These are phyloP conservation scores for Odontophorus gujanensis DNA, from an alignment of 2,113 vertebrate genomes.

Conservation along the genomic window DNA sequence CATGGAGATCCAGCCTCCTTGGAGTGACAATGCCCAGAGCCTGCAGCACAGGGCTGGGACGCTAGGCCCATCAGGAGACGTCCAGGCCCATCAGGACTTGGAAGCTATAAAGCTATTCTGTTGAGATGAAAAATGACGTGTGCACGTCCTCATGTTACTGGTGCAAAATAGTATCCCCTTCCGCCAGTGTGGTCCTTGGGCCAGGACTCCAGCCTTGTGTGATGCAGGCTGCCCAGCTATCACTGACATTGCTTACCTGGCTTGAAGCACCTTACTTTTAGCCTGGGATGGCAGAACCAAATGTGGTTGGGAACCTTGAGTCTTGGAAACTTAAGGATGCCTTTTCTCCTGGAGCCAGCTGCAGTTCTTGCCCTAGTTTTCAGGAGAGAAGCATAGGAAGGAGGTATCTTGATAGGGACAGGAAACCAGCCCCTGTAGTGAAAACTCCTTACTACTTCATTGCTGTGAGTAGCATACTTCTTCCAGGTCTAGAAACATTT, in stretches of 20 bases:
- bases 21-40: background rate
- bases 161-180: background rate
- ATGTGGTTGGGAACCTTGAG: background rate
- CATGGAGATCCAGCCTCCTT: accelerated
- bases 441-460: background rate
- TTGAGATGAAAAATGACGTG: background rate
- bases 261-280: background rate
- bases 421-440: background rate
- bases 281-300: background rate
- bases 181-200: background rate
- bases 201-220: background rate
- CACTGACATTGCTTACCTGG: background rate
- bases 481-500: background rate
- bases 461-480: background rate
- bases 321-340: background rate
- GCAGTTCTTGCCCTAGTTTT: background rate
- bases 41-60: accelerated
- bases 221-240: too few species aligned
- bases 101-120: background rate
- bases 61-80: too few species aligned
- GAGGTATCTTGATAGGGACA: background rate
- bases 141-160: background rate
- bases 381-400: background rate
- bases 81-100: background rate
- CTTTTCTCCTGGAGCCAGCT: background rate